Percentiles rank a stretch among this genome's conserved stretches.
Conservation (phyloP, 92 coral and sea anemone species). For the Zoanthus sociatus region DNA sequence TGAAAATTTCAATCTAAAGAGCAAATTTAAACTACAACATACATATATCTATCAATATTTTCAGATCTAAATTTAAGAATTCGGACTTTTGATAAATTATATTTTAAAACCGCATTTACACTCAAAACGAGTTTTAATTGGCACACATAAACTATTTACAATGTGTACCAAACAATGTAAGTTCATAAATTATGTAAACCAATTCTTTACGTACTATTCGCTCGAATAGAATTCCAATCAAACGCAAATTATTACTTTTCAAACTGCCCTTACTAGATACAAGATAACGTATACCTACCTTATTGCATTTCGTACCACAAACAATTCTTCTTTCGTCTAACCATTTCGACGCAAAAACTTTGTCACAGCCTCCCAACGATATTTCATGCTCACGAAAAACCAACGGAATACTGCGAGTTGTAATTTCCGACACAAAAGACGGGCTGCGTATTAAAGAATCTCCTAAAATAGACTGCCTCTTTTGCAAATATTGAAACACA, state of each 20-base stretch:
- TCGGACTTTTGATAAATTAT: not conserved
- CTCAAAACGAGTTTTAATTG: not conserved
- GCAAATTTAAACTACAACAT: too few relatives aligned
- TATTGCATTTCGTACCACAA: conserved; percentile 95
- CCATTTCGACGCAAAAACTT: conserved; percentile 97
- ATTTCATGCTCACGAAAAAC: conserved; percentile 69
- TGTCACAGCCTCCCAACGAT: conserved; percentile 76
- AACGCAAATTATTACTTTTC: not conserved
- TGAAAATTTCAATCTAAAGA: too few relatives aligned
- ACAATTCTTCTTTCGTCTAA: conserved; percentile 85
- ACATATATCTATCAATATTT: too few relatives aligned
- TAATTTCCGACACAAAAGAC: conserved; percentile 57
- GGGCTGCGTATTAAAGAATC: conserved; percentile 40
- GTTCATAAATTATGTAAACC: not conserved
- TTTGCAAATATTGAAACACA: conserved; percentile 63
- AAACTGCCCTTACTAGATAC: not conserved
- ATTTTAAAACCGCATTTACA: not conserved
- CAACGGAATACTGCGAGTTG: conserved; percentile 66
- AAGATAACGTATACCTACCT: conserved; percentile 61
- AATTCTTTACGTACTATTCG: not conserved
- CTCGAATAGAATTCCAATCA: not conserved
- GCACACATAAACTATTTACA: conserved; percentile 22
- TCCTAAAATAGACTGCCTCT: conserved; percentile 56
- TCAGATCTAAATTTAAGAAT: too few relatives aligned
- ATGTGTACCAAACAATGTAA: not conserved